Conservation (phyloP, 2,888 invertebrate genomes). For the Leucozona laternaria region DNA sequence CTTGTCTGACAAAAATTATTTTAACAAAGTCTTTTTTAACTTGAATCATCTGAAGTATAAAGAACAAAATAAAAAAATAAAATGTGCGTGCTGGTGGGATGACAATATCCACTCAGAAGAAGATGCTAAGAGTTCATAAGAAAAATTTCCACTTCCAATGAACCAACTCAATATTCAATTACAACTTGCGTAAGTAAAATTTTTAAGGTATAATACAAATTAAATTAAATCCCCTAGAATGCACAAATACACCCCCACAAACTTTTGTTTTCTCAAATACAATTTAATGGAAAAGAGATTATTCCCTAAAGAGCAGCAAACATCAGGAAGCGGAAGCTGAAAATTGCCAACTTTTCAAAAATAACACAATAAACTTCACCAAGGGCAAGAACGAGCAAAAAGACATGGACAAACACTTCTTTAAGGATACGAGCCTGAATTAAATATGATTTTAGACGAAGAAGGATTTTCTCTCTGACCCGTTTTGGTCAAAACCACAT, state of each 20-base stretch:
- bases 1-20: background rate
- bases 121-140: constrained; percentile 21
- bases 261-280: background rate
- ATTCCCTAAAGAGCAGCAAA: constrained; percentile 25
- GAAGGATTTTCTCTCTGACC: background rate
- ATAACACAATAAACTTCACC: constrained; percentile 20
- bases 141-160: constrained; percentile 29
- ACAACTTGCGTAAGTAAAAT: constrained; percentile 36
- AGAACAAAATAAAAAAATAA: background rate
- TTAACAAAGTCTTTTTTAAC: background rate
- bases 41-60: background rate
- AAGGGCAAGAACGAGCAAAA: background rate
- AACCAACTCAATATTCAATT: constrained; percentile 52
- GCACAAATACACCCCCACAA: constrained; percentile 6
- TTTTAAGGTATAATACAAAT: constrained; percentile 18
- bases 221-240: constrained; percentile 14
- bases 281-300: constrained; percentile 21
- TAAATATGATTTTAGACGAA: constrained; percentile 22
- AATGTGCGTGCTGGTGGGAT: background rate
- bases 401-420: constrained; percentile 10
- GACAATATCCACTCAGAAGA: constrained; percentile 15
- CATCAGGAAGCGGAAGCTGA: constrained; percentile 51
- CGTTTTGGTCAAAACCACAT: background rate
- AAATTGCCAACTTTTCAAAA: constrained; percentile 41
- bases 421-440: constrained; percentile 7